Base-by-base conservation (phyloP, 1,140 invertebrate genomes). In the Drosophila trapezifrons region DNA sequence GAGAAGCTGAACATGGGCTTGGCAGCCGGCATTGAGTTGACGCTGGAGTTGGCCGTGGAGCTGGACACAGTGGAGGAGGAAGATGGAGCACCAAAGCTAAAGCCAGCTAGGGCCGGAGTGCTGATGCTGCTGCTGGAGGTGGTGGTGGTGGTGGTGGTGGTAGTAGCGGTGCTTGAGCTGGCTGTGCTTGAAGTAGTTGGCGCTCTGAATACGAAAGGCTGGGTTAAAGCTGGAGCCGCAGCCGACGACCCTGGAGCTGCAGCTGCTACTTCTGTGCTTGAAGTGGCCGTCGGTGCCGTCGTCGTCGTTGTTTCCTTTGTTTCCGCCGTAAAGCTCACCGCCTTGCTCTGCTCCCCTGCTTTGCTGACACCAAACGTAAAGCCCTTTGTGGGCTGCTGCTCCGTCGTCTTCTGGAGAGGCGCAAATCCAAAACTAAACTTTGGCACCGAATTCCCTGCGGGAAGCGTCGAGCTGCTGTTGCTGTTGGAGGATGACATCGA, bases 371-470 rank as follows among this genome's bases (percentile, higher is more conserved):
- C 49, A n/a, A 35, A 56, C 20, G 32, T 1, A 13, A 40, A 42
- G 13, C n/a, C 37, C 59, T 29, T 52, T 13, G 22, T 4, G 7
- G 20, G 22, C 9, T 15, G 13, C 13, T 38, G 35, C 13, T 25
- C 45, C 22, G 32, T 9, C 25, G 29, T 22, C 10, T 70, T 15
- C 37, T 49, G n/a, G 0, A 17, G 3, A 4, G 27, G 27, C 8
- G 80, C 91, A 58, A 91, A 90, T 22, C 92, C 80, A 57, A 92
- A 92, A 37, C 32, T 92, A 77, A 94, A 94, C 6, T 92, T 93
- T 66, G 94, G 94, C 78, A 93, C 93, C 40, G 92, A 86, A n/a
- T 4, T 69, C 9, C 13, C 13, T 7, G 12, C 27, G 4, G 64
- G 9, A 13, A 17, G 3, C 1, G 27, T 22, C 3, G 43, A 27